Evolutionary conservation across 2,113 vertebrate genomes (phyloP).

Genomic region (Anas platyrhynchos): DNA sequence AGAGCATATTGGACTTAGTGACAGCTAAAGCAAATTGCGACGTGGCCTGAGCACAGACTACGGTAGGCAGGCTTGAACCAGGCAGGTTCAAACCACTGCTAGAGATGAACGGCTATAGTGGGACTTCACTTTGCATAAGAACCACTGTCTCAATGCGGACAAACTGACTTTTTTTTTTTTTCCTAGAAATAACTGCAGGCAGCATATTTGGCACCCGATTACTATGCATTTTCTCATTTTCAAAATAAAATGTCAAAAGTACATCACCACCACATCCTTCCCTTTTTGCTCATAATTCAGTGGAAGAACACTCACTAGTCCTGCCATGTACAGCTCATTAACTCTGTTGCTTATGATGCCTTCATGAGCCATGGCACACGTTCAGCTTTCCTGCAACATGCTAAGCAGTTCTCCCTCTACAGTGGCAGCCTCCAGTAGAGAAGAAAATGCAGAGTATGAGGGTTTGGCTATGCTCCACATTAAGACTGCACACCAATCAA

Average conservation of each 20-base stretch:
- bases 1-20: not conserved
- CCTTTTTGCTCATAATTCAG: not conserved
- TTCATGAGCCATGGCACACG: not conserved
- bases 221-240: not conserved
- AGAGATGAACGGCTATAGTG: not conserved
- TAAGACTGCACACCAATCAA: not conserved
- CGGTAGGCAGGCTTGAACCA: not conserved
- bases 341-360: not conserved
- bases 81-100: not conserved
- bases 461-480: not conserved
- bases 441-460: slow-evolving; percentile 1
- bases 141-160: not conserved
- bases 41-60: not conserved
- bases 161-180: not conserved
- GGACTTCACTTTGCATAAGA: not conserved
- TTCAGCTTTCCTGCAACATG: not conserved
- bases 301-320: not conserved
- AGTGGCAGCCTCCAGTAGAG: not conserved
- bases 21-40: not conserved
- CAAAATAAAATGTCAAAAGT: not conserved
- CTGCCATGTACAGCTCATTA: not conserved
- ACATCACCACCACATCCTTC: not conserved
- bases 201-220: not conserved
- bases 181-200: not conserved
- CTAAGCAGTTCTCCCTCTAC: not conserved